A percentile compares a stretch with the other conserved stretches of the same genome.
These are phyloP conservation scores for Pogonus chalceus DNA, from an alignment of 1,140 invertebrate species.

Conservation along the genomic window DNA sequence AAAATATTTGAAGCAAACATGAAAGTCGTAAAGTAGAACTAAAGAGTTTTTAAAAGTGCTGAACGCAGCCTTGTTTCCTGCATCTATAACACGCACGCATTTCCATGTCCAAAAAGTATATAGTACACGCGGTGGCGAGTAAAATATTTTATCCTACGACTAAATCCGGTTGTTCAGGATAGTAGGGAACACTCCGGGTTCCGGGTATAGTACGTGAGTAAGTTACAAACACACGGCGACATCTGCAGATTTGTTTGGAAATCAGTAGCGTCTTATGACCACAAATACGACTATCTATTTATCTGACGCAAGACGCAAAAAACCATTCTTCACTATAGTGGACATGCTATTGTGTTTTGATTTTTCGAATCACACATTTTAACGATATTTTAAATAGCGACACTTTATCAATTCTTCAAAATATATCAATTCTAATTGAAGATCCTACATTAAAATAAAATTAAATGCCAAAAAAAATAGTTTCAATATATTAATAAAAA, in stretches of 20 bases:
- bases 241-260: neutral
- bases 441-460: no score
- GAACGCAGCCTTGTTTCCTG: neutral
- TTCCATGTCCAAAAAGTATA: no score
- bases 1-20: no score
- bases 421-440: no score
- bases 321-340: neutral
- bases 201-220: neutral
- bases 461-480: no score
- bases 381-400: no score
- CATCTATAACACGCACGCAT: neutral
- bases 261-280: neutral
- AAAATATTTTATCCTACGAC: neutral
- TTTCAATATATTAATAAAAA: no score
- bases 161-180: neutral
- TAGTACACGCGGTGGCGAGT: neutral
- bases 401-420: no score
- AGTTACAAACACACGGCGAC: neutral
- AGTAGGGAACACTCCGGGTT: neutral
- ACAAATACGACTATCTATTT: neutral
- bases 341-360: neutral
- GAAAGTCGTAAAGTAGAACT: neutral
- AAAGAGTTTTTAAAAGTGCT: constrained; percentile 5
- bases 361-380: no score
- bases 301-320: neutral